Percentiles rank a stretch among this genome's conserved stretches.
phyloP scores from a whole-genome alignment of 2,888 invertebrate genomes.

The Mythimna impura region DNA sequence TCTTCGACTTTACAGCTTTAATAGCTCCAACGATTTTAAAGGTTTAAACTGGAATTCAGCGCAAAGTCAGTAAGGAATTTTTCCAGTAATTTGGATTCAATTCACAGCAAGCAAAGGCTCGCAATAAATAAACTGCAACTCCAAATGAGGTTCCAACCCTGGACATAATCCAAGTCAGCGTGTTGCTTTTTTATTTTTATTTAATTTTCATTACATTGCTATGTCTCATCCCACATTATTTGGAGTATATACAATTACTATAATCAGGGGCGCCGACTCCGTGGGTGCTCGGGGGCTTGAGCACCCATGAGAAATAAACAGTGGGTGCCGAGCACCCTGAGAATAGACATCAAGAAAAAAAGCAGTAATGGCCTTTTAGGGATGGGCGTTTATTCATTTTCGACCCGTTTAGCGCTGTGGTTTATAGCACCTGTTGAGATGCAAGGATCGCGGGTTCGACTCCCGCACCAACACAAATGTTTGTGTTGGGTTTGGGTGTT shows the following conservation, averaged over 20 bases:
- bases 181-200: slow-evolving; percentile 75
- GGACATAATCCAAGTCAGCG: slow-evolving; percentile 86
- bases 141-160: slow-evolving; percentile 82
- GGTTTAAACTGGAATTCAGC: slow-evolving; percentile 60
- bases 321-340: too few species aligned
- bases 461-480: too few species aligned
- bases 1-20: not conserved
- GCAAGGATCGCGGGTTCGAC: too few species aligned
- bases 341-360: too few species aligned
- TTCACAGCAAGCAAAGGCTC: slow-evolving; percentile 80
- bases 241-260: slow-evolving; percentile 1
- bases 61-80: slow-evolving; percentile 72
- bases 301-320: too few species aligned
- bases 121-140: slow-evolving; percentile 86
- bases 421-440: too few species aligned
- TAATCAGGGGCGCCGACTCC: too few species aligned
- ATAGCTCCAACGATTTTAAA: slow-evolving; percentile 12
- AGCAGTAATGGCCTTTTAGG: too few species aligned
- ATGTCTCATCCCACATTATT: slow-evolving; percentile 34
- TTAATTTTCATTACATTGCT: slow-evolving; percentile 77
- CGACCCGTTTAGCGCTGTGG: too few species aligned
- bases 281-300: too few species aligned
- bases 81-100: slow-evolving; percentile 86
- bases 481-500: too few species aligned
- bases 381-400: too few species aligned